Percentiles rank a stretch among this genome's conserved stretches.
Conservation (phyloP, 2,797 vertebrate species). For the Pangasius larnaudii region DNA sequence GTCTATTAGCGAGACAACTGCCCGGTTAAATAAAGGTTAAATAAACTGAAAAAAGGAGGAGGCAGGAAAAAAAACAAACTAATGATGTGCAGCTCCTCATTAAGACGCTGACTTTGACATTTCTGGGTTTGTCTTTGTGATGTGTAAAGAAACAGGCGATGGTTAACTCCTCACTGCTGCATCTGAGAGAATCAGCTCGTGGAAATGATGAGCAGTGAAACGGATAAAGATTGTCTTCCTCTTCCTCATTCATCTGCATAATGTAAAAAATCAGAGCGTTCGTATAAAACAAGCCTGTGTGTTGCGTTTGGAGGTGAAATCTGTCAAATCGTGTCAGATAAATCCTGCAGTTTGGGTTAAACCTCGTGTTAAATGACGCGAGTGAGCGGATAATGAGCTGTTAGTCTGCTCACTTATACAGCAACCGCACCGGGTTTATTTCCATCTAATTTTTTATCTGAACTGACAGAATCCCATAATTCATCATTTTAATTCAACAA, state of each 20-base stretch:
- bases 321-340: slow-evolving; percentile 2
- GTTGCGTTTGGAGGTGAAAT: not conserved
- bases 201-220: slow-evolving; percentile 65
- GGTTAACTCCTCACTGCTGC: slow-evolving; percentile 62
- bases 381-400: not conserved
- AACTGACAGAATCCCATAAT: not conserved
- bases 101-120: slow-evolving; percentile 67
- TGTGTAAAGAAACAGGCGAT: slow-evolving; percentile 29
- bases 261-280: slow-evolving; percentile 45
- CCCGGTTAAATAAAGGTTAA: not conserved
- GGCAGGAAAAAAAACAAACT: slow-evolving; percentile 38
- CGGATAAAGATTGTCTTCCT: not conserved
- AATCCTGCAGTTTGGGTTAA: not conserved
- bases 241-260: slow-evolving; percentile 40
- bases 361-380: not conserved
- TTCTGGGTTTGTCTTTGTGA: slow-evolving; percentile 63
- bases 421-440: not conserved
- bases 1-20: not conserved
- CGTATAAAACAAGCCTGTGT: not conserved
- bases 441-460: not conserved
- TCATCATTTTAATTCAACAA: not conserved
- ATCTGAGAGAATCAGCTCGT: slow-evolving; percentile 70
- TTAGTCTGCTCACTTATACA: not conserved
- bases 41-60: not conserved
- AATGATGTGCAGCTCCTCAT: slow-evolving; percentile 71